These are phyloP conservation scores for Crossaster papposus DNA, from an alignment of 53 echinoderm and acorn worm species.

Conservation along the genomic window DNA sequence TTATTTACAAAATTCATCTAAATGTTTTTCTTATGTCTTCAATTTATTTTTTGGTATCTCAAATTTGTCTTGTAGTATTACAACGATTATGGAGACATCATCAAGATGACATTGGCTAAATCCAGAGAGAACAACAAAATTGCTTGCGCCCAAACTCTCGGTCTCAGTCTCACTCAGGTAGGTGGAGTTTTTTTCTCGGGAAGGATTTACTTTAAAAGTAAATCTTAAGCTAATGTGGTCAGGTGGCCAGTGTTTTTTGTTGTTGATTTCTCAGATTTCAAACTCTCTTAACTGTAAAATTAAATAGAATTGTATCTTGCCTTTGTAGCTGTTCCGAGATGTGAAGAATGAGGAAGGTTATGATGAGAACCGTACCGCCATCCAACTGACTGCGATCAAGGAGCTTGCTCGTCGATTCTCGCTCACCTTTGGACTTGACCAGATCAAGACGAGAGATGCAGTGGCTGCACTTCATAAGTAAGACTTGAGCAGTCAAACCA, in stretches of 20 bases:
- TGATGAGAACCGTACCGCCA: constrained; percentile 79
- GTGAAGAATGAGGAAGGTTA: constrained; percentile 95
- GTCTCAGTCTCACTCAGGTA: constrained; percentile 95
- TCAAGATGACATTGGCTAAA: constrained; percentile 97
- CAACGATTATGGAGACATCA: constrained; percentile 99
- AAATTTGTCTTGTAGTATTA: constrained; percentile 76
- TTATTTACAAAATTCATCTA: no score
- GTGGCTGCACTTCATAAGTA: constrained; percentile 99
- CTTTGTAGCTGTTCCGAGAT: constrained; percentile 84
- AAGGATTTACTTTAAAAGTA: no score
- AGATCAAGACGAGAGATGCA: constrained; percentile 98
- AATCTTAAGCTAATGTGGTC: no score
- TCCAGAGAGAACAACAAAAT: constrained; percentile 97
- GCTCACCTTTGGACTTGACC: constrained; percentile 95
- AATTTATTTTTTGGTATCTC: neutral
- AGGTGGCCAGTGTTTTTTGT: no score
- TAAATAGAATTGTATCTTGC: neutral
- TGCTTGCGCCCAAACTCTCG: constrained; percentile 93
- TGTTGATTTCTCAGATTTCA: no score
- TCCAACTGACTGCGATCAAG: constrained; percentile 95
- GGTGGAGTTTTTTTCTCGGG: neutral
- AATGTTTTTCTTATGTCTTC: no score
- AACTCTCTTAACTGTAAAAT: neutral
- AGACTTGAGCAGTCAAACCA: neutral
- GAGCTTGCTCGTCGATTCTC: constrained; percentile 97